A percentile compares a stretch with the other conserved stretches of the same genome.
These are phyloP conservation scores for Actinia equina DNA, from an alignment of 64 coral and sea anemone species.

Conservation along the genomic window DNA sequence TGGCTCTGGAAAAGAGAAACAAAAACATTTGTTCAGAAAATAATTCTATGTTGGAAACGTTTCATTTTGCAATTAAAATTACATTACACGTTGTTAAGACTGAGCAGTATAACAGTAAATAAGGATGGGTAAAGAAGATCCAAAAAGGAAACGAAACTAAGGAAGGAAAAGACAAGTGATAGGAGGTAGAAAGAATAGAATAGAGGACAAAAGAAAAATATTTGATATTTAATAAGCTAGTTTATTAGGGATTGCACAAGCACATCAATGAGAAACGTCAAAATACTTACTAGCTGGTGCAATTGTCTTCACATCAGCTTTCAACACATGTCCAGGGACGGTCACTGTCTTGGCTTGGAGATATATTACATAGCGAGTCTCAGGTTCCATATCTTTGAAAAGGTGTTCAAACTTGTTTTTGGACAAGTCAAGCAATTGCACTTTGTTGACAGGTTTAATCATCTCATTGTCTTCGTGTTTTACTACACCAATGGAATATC, in stretches of 20 bases:
- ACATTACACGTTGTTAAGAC: no score
- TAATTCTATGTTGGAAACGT: no score
- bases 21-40: neutral
- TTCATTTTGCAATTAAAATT: no score
- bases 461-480: neutral
- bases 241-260: no score
- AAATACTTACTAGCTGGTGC: constrained; percentile 19
- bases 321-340: neutral
- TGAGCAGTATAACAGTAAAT: no score
- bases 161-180: no score
- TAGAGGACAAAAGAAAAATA: no score
- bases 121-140: no score
- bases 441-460: neutral
- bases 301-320: constrained; percentile 3
- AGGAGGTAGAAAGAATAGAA: no score
- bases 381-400: neutral
- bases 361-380: constrained; percentile 33
- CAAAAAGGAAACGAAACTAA: no score
- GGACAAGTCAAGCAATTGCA: neutral
- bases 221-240: no score
- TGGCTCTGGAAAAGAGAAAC: constrained; percentile 18
- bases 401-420: neutral
- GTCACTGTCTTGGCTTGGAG: constrained; percentile 14
- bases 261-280: neutral
- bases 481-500: constrained; percentile 12